phyloP scores from a whole-genome alignment of 2,113 vertebrate species.

The Leptobrachium ailaonicum region DNA sequence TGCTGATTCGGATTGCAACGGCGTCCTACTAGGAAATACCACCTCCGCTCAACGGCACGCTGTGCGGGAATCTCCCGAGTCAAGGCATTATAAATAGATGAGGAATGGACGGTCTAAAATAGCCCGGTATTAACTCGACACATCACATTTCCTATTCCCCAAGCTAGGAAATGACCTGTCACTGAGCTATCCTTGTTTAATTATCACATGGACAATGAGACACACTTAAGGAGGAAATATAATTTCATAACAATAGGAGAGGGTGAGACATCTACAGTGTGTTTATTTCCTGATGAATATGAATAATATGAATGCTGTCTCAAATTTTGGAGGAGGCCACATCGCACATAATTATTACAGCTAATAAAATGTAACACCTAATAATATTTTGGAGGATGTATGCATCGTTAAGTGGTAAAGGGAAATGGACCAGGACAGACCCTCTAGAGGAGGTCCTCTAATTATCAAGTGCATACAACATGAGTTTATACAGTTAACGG shows the following conservation, averaged over 20 bases:
- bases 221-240: background rate
- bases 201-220: slow-evolving; percentile 6
- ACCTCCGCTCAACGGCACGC: background rate
- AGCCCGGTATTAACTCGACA: background rate
- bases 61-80: slow-evolving; percentile 13
- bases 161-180: slow-evolving; percentile 34
- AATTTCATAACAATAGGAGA: background rate
- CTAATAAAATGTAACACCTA: no score
- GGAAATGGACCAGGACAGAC: no score
- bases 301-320: background rate
- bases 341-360: no score
- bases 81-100: slow-evolving; percentile 14
- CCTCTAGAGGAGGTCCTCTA: no score
- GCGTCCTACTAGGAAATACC: slow-evolving; percentile 19
- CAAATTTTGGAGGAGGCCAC: background rate
- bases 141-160: slow-evolving; percentile 30
- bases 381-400: no score
- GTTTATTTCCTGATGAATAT: background rate
- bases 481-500: no score
- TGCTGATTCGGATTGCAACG: background rate
- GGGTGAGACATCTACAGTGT: background rate
- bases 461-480: no score
- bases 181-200: slow-evolving; percentile 2
- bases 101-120: background rate
- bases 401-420: no score